Percentiles rank a stretch among this genome's conserved stretches.
Evolutionary conservation across 2,888 invertebrate species (phyloP).

Genomic region (Caenorhabditis angaria): DNA sequence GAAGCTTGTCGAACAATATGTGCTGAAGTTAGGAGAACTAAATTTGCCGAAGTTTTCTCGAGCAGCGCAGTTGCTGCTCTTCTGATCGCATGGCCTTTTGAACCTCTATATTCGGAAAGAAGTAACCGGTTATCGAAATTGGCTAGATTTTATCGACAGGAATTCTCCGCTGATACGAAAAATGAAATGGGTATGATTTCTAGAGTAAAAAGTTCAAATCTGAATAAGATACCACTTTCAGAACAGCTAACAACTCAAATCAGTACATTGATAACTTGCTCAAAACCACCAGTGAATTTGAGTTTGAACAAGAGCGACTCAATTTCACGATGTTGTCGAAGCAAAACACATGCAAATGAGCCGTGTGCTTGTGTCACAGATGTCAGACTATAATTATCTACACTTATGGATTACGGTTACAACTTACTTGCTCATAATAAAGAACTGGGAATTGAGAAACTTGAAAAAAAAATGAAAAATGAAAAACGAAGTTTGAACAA

Average conservation of each 20-base stretch:
- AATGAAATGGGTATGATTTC: slow-evolving; percentile 52
- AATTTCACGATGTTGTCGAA: slow-evolving; percentile 19
- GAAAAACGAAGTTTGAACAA: neutral
- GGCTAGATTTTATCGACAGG: slow-evolving; percentile 29
- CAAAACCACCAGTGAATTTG: slow-evolving; percentile 41
- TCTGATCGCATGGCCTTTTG: slow-evolving; percentile 58
- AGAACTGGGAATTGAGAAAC: neutral
- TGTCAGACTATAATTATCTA: slow-evolving; percentile 19
- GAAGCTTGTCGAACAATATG: slow-evolving; percentile 46
- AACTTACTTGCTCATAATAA: no score
- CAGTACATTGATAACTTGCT: slow-evolving; percentile 42
- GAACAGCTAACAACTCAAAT: slow-evolving; percentile 46
- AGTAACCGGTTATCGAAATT: slow-evolving; percentile 35
- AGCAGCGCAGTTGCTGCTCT: slow-evolving; percentile 53
- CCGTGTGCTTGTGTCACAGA: slow-evolving; percentile 30
- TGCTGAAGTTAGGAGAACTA: slow-evolving; percentile 46
- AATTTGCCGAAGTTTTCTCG: slow-evolving; percentile 42
- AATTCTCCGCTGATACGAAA: slow-evolving; percentile 47
- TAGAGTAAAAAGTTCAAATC: neutral
- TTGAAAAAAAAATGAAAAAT: neutral
- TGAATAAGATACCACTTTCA: slow-evolving; percentile 12
- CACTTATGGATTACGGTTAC: neutral
- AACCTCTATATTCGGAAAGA: slow-evolving; percentile 39
- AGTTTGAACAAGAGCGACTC: slow-evolving; percentile 21
- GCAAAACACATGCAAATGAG: slow-evolving; percentile 19